A percentile compares a stretch with the other conserved stretches of the same genome.
Conservation (phyloP, 2,797 vertebrate species). For the Siniperca scherzeri region DNA sequence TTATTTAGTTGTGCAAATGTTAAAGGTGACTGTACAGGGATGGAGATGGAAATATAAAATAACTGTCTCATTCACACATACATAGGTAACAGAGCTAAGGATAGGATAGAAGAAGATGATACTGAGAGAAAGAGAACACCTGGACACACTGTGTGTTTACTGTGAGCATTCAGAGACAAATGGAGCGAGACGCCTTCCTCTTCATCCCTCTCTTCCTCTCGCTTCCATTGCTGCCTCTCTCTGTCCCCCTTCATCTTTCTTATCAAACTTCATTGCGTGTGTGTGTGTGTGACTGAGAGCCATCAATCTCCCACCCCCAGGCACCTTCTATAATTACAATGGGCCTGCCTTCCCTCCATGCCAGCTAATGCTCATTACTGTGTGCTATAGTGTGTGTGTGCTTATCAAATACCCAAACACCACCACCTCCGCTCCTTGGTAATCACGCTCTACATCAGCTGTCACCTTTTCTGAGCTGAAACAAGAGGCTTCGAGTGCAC, state of each 20-base stretch:
- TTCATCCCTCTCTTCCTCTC: not conserved
- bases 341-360: conserved; percentile 27
- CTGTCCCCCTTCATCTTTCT: not conserved
- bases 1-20: conserved; percentile 2
- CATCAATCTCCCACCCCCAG: conserved; percentile 59
- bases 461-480: conserved; percentile 39
- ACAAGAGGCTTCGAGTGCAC: not conserved
- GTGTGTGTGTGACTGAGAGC: conserved; percentile 21
- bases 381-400: conserved; percentile 25
- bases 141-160: not conserved
- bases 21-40: not conserved
- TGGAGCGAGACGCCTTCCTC: not conserved
- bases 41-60: too few relatives aligned
- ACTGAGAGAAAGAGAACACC: not conserved
- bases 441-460: conserved; percentile 52
- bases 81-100: not conserved
- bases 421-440: conserved; percentile 29
- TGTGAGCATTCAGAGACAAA: not conserved
- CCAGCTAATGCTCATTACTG: conserved; percentile 52
- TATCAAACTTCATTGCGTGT: not conserved
- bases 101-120: not conserved
- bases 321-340: conserved; percentile 58
- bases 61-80: not conserved
- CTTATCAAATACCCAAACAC: conserved; percentile 28
- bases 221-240: not conserved